These are phyloP conservation scores for Hanleya hanleyi DNA, from an alignment of 2,888 invertebrate genomes.

Conservation along the genomic window DNA sequence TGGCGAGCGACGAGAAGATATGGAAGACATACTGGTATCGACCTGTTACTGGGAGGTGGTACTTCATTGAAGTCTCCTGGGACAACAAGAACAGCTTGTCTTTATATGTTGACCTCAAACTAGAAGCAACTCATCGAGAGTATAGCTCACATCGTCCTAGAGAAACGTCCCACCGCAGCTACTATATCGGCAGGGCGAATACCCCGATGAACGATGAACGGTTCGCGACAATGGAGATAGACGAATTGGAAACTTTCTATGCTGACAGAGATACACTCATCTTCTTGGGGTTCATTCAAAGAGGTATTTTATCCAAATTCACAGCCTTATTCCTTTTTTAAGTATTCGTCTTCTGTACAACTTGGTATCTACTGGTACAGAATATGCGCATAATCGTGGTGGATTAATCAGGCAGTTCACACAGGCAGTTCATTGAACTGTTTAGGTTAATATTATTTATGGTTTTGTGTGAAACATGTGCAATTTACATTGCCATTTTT, in stretches of 20 bases:
- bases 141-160: conserved; percentile 29
- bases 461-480: no score
- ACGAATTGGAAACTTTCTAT: conserved; percentile 66
- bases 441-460: background rate
- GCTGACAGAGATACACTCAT: conserved; percentile 59
- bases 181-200: conserved; percentile 59
- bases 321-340: no score
- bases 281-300: conserved; percentile 51
- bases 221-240: conserved; percentile 55
- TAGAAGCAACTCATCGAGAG: conserved; percentile 39
- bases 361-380: no score
- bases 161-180: conserved; percentile 35
- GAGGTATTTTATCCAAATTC: no score
- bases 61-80: conserved; percentile 70
- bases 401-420: no score
- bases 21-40: conserved; percentile 35
- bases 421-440: no score
- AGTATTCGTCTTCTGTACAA: no score
- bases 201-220: conserved; percentile 38
- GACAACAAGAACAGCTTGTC: conserved; percentile 46
- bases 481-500: no score
- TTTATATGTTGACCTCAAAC: conserved; percentile 57
- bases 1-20: conserved; percentile 44
- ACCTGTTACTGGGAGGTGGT: conserved; percentile 52
- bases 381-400: no score